Evolutionary conservation across 30 jellyfish, hydroid and myxozoan species (phyloP), one percentile per base, ranked within the genome.

Genomic region (Cassiopea andromeda): DNA sequence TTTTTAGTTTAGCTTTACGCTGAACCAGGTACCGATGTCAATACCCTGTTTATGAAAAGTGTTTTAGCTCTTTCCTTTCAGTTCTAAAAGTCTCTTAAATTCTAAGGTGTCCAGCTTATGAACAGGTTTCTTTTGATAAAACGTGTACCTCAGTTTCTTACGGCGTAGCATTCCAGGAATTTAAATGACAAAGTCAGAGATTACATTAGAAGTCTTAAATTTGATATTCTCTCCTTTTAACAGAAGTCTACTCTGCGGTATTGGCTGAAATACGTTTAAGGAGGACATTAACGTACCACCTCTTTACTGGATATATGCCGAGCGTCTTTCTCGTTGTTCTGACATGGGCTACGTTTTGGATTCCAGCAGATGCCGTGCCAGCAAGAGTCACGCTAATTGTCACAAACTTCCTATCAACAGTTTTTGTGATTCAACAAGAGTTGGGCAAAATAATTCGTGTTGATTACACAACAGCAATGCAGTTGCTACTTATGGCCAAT

Each of bases 271-370:
- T 87, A 19, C 48, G 57, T 12, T 60, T 90, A 57, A 73, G 69
- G 17, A 76, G 97, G 46, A 77, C 92, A 57, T 81, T 90, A 64
- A 81, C 80, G 1, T 90, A 90, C 83, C 84, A 90, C 38, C 49
- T 90, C 75, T 90, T 38, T 61, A 91, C 78, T 54, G 83, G 89
- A 10, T 90, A 81, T 68, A 60, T 90, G 83, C 97, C 97, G 50
- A 90, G 93, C 60, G 10, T 75, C 14, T 60, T 80, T 4, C 89
- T 90, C 1, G 97, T 90, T 38, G 54, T 80, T 10, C 45, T 90
- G 61, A 77, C 97, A 44, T 90, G 97, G 97, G 97, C 88, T 14
- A 90, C 89, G 16, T 82, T 90, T 27, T 90, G 97, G 97, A 80
- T 90, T 71, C 97, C 97, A 60, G 83, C 97, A 15, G 80, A 60